Evolutionary conservation across 2,113 vertebrate genomes (phyloP).

Genomic region (Halichoerus grypus): DNA sequence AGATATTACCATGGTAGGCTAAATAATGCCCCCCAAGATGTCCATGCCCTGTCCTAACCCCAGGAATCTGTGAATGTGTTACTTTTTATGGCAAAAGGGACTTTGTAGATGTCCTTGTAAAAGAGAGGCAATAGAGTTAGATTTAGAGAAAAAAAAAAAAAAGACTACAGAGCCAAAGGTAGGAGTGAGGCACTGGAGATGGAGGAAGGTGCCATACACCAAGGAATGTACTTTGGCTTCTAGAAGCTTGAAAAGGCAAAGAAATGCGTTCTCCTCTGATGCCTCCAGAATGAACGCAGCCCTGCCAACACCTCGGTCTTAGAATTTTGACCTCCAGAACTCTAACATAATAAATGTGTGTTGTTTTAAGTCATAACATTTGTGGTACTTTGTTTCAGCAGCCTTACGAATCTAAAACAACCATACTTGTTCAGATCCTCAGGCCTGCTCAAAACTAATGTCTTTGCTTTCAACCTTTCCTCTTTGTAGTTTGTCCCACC

Average conservation of each 20-base stretch:
- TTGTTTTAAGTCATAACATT: not conserved
- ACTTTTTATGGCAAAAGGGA: slow-evolving; percentile 5
- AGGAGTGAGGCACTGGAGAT: not conserved
- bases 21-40: not conserved
- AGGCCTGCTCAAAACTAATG: not conserved
- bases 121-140: not conserved
- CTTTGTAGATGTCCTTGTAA: not conserved
- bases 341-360: not conserved
- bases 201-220: not conserved
- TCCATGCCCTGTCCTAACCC: not conserved
- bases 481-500: not conserved
- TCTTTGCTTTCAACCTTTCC: not conserved
- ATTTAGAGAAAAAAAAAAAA: not conserved
- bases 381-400: not conserved
- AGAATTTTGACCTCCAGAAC: not conserved
- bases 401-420: not conserved
- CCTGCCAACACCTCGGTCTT: not conserved
- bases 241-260: not conserved
- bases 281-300: not conserved
- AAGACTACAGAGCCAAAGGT: not conserved
- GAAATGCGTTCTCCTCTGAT: not conserved
- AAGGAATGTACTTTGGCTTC: not conserved
- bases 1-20: not conserved
- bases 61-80: not conserved
- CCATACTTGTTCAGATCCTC: not conserved